A percentile compares a stretch with the other conserved stretches of the same genome.
These are phyloP conservation scores for Brachionus manjavacas DNA, from an alignment of 1,140 invertebrate species.

Conservation along the genomic window DNA sequence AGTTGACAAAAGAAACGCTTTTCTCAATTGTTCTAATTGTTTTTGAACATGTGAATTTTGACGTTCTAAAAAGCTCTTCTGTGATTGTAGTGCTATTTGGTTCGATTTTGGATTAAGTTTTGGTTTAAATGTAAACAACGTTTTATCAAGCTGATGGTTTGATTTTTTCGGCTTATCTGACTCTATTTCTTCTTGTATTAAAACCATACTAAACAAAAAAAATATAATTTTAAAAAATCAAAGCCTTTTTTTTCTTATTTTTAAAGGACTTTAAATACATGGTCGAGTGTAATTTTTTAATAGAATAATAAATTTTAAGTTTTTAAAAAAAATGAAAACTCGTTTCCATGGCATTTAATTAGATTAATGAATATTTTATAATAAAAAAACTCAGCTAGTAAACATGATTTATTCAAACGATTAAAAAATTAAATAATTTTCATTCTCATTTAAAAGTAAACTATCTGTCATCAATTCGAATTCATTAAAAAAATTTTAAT, in stretches of 20 bases:
- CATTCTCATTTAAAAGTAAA: not conserved
- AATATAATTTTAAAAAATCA: not conserved
- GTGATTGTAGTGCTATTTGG: not conserved
- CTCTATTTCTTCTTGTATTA: not conserved
- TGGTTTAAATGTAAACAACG: not conserved
- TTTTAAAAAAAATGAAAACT: not conserved
- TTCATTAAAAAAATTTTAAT: not conserved
- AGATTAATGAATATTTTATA: not conserved
- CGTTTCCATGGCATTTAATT: not conserved
- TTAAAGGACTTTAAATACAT: not conserved
- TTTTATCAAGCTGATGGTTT: not conserved
- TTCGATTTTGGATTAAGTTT: not conserved
- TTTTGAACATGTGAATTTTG: conserved; percentile 10
- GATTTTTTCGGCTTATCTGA: not conserved
- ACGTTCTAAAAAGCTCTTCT: not conserved
- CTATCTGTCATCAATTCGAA: not conserved
- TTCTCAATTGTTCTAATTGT: not conserved
- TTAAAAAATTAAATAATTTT: not conserved
- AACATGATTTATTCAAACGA: not conserved
- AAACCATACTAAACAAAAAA: not conserved
- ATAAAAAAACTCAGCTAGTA: not conserved
- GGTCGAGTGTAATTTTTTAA: not conserved
- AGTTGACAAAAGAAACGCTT: not conserved
- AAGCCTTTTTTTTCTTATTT: not conserved
- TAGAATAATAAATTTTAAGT: not conserved